Evolutionary conservation across 1,140 invertebrate genomes (phyloP).

Genomic region (Gonioctena quinquepunctata): DNA sequence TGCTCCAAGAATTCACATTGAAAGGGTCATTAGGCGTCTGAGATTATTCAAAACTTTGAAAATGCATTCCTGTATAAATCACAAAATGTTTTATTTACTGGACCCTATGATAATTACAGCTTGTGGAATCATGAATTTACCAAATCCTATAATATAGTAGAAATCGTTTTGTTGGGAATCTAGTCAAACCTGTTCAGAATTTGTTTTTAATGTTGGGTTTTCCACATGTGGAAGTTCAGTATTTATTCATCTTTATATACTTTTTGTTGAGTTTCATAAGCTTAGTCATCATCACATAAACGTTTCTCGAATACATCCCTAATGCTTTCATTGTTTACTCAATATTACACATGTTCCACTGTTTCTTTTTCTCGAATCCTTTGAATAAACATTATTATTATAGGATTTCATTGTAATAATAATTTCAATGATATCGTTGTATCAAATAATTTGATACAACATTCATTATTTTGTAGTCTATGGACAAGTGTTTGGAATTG

Average conservation of each 20-base stretch:
- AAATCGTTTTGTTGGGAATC: not conserved
- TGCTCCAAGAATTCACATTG: slow-evolving; percentile 52
- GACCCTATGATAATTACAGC: not conserved
- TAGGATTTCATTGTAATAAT: not conserved
- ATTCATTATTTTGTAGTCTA: not conserved
- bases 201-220: not conserved
- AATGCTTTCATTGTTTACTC: too few species aligned
- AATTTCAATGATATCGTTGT: not conserved
- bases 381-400: not conserved
- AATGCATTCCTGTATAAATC: slow-evolving; percentile 4
- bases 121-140: slow-evolving; percentile 17
- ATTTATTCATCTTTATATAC: not conserved
- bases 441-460: not conserved
- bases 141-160: not conserved
- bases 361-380: not conserved
- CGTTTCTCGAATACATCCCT: too few species aligned
- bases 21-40: slow-evolving; percentile 48
- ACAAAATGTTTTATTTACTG: not conserved
- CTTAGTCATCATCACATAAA: too few species aligned
- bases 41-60: slow-evolving; percentile 42
- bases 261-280: too few species aligned
- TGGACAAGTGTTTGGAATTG: not conserved
- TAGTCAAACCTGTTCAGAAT: not conserved
- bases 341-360: too few species aligned
- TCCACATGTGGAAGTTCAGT: not conserved